phyloP scores from a whole-genome alignment of 2,113 vertebrate species.

The Phaetusa simplex region DNA sequence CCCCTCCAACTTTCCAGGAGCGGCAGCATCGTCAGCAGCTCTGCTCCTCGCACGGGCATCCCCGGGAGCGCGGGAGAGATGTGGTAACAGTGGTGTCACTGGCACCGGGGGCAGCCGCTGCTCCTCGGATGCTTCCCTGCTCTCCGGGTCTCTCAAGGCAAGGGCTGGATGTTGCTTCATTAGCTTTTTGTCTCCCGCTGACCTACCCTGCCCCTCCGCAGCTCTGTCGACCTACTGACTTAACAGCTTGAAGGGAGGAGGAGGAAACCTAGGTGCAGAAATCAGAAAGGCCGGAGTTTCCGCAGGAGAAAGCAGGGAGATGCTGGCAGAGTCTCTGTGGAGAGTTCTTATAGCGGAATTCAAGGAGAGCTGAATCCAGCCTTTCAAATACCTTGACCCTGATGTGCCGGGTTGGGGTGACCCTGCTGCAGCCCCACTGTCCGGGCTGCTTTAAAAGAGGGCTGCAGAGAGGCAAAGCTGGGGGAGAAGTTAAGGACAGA shows the following conservation, averaged over 20 bases:
- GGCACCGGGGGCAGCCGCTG: background rate
- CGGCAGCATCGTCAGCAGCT: background rate
- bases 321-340: background rate
- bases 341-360: background rate
- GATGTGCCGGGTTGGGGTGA: background rate
- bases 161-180: background rate
- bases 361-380: background rate
- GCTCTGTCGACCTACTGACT: background rate
- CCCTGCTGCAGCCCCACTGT: background rate
- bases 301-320: background rate
- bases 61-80: accelerated
- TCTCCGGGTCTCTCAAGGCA: background rate
- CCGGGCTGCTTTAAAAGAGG: background rate
- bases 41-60: background rate
- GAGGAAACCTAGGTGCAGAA: background rate
- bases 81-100: background rate
- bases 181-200: background rate
- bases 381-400: background rate
- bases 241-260: background rate
- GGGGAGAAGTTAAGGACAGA: background rate
- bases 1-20: background rate
- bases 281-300: background rate
- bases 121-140: background rate
- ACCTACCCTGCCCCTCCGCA: background rate
- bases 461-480: background rate